Conservation (phyloP, 2,797 vertebrate genomes). For the Coregonus sp. region DNA sequence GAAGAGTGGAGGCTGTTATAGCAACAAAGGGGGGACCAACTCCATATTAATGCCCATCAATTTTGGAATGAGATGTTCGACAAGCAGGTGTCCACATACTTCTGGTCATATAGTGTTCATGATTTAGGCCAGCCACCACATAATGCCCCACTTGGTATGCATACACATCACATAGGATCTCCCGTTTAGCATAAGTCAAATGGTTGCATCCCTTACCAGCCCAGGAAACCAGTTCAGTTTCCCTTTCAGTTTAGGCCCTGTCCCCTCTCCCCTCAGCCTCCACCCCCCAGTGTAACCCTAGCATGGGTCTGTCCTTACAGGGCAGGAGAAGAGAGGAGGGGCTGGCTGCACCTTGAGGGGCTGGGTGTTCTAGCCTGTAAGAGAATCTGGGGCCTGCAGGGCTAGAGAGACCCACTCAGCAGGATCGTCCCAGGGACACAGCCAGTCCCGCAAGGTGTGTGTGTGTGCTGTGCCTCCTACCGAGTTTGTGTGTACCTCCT, state of each 20-base stretch:
- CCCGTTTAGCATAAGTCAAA: neutral
- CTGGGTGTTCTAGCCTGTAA: constrained; percentile 55
- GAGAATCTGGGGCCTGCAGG: constrained; percentile 56
- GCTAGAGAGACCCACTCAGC: constrained; percentile 49
- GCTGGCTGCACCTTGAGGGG: constrained; percentile 36
- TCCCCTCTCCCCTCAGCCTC: neutral
- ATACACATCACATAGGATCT: neutral
- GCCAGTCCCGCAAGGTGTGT: neutral
- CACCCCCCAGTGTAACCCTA: neutral
- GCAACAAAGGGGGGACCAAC: no score
- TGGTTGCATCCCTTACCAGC: constrained; percentile 3
- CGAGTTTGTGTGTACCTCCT: constrained; percentile 16
- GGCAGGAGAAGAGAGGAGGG: constrained; percentile 33
- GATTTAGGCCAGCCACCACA: neutral
- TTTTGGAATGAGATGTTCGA: no score
- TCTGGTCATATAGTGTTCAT: no score
- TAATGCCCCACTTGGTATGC: neutral
- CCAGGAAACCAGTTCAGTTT: constrained; percentile 4
- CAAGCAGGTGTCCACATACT: no score
- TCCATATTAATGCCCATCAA: no score
- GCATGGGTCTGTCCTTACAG: constrained; percentile 4
- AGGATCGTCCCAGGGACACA: constrained; percentile 14
- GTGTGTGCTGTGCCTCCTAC: constrained; percentile 22
- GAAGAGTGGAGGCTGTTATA: no score
- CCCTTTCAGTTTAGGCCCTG: constrained; percentile 9